Percentiles rank a stretch among this genome's conserved stretches.
Evolutionary conservation across 2,797 vertebrate species (phyloP).

Genomic region (Centropyge bicolor): DNA sequence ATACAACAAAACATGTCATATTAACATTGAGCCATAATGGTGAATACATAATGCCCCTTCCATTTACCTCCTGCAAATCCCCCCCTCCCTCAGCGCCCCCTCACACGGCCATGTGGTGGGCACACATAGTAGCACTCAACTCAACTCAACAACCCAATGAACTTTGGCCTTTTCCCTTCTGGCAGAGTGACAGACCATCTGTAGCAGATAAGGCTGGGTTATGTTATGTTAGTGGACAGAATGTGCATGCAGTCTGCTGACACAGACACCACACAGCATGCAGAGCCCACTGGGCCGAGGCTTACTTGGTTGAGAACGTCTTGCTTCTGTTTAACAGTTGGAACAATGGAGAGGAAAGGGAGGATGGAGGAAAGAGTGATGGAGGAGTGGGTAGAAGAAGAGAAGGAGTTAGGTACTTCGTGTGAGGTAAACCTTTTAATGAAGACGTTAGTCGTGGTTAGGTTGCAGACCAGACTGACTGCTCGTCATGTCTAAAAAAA

Average conservation of each 20-base stretch:
- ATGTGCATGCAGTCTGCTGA: conserved; percentile 82
- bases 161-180: conserved; percentile 48
- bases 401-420: conserved; percentile 61
- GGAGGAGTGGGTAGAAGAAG: conserved; percentile 57
- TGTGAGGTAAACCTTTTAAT: no score
- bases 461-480: neutral
- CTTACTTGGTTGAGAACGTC: conserved; percentile 92
- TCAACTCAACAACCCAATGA: conserved; percentile 48
- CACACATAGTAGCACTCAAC: conserved; percentile 38
- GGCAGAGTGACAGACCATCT: conserved; percentile 53
- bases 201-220: conserved; percentile 48
- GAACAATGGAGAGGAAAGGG: conserved; percentile 37
- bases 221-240: conserved; percentile 62
- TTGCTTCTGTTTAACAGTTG: conserved; percentile 87
- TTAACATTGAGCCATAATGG: conserved; percentile 7
- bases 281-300: conserved; percentile 73
- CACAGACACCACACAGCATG: conserved; percentile 84
- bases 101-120: conserved; percentile 42
- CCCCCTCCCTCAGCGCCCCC: neutral
- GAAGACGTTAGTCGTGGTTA: neutral
- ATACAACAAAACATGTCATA: conserved; percentile 20
- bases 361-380: conserved; percentile 50
- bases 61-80: neutral
- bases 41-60: conserved; percentile 10
- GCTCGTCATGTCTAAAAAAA: neutral